phyloP scores from a whole-genome alignment of 1,140 invertebrate species.

The Euwallacea similis region DNA sequence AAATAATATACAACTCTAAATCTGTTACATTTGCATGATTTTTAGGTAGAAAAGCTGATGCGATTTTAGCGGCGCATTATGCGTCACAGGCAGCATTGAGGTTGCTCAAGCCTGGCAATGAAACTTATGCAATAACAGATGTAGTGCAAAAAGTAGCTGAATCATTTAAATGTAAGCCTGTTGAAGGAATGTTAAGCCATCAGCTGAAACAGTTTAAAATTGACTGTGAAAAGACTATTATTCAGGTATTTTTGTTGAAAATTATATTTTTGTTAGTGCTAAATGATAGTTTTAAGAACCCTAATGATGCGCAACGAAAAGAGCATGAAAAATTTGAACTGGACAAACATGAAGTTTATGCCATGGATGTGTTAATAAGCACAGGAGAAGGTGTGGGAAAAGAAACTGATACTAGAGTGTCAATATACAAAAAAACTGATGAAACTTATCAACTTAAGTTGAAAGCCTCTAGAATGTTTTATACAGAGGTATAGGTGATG shows the following conservation, averaged over 20 bases:
- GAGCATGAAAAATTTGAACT: constrained; percentile 97
- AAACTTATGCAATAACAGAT: constrained; percentile 82
- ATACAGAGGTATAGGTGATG: constrained; percentile 71
- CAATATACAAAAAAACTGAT: constrained; percentile 98
- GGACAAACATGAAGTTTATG: constrained; percentile 97
- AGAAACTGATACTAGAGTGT: constrained; percentile 92
- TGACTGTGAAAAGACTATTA: constrained; percentile 98
- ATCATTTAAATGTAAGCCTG: constrained; percentile 93
- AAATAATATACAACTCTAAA: background rate
- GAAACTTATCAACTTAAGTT: constrained; percentile 96
- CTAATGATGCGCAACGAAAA: constrained; percentile 94
- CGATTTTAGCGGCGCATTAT: constrained; percentile 91
- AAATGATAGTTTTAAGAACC: constrained; percentile 52
- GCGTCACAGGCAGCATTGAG: constrained; percentile 93
- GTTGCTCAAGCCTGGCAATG: constrained; percentile 88
- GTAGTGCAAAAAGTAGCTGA: constrained; percentile 92
- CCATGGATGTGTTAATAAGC: constrained; percentile 95
- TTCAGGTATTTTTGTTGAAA: constrained; percentile 60
- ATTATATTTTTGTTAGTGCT: constrained; percentile 3
- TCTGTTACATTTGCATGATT: background rate
- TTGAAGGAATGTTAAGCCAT: constrained; percentile 99
- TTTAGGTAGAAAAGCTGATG: constrained; percentile 84
- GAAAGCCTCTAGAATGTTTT: constrained; percentile 94
- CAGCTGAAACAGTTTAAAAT: constrained; percentile 96
- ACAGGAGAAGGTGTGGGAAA: constrained; percentile 85